A percentile compares a stretch with the other conserved stretches of the same genome.
These are phyloP conservation scores for Chrysogorgia sp. DNA, from an alignment of 92 coral and sea anemone species.

Conservation along the genomic window DNA sequence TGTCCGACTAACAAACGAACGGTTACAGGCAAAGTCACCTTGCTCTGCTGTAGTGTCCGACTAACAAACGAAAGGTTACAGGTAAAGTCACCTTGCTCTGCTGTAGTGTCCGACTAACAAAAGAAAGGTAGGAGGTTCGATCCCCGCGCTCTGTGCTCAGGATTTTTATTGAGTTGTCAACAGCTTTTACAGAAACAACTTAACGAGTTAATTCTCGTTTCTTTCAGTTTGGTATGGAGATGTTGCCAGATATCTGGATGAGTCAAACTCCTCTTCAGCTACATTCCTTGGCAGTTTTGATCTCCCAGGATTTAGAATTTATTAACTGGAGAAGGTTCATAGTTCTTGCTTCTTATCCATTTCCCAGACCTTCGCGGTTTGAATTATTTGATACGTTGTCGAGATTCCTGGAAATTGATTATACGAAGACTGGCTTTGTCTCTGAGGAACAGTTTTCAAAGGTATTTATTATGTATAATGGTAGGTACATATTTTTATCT, in stretches of 20 bases:
- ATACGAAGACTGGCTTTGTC: constrained; percentile 66
- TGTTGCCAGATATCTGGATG: constrained; percentile 95
- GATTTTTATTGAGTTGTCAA: too few species aligned
- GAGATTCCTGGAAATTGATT: constrained; percentile 73
- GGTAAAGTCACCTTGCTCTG: too few species aligned
- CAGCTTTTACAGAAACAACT: too few species aligned
- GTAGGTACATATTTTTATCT: not conserved
- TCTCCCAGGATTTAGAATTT: constrained; percentile 92
- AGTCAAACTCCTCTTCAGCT: constrained; percentile 63
- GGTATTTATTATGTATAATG: constrained; percentile 38
- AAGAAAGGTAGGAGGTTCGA: too few species aligned
- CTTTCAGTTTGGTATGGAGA: constrained; percentile 86
- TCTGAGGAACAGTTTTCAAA: constrained; percentile 65
- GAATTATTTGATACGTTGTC: constrained; percentile 78
- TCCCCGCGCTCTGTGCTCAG: too few species aligned
- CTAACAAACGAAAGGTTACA: too few species aligned
- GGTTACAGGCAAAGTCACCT: too few species aligned
- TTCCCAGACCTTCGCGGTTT: constrained; percentile 88
- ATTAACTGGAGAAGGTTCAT: constrained; percentile 96
- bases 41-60: too few species aligned
- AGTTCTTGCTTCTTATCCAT: constrained; percentile 91
- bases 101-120: too few species aligned
- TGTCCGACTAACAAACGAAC: too few species aligned
- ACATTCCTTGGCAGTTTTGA: constrained; percentile 76
- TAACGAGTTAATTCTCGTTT: not conserved